A percentile compares a stretch with the other conserved stretches of the same genome.
phyloP scores from a whole-genome alignment of 2,797 vertebrate species.

The Brachyrhaphis roseni region DNA sequence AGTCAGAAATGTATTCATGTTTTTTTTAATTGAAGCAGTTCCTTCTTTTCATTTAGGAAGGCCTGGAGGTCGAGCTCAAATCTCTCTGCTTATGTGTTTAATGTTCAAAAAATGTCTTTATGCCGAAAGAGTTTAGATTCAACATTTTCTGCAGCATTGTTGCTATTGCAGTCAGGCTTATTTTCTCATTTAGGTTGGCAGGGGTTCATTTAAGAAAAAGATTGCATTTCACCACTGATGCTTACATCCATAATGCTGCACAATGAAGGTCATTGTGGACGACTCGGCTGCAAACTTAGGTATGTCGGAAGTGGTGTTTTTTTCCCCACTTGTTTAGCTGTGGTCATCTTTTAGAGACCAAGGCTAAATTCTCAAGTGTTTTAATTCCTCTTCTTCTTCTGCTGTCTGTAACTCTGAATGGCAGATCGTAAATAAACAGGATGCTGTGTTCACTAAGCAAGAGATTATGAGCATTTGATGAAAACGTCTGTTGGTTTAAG shows the following conservation, averaged over 20 bases:
- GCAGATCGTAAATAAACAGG: constrained; percentile 27
- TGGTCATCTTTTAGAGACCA: constrained; percentile 27
- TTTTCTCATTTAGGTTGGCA: constrained; percentile 25
- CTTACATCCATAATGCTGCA: not conserved
- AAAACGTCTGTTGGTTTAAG: constrained; percentile 30
- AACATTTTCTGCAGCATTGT: constrained; percentile 19
- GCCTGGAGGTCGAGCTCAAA: not conserved
- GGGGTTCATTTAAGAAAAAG: not conserved
- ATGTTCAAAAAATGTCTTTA: not conserved
- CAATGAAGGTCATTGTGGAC: not conserved
- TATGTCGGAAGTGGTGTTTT: not conserved
- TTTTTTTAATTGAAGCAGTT: not conserved
- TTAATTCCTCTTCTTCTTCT: constrained; percentile 3
- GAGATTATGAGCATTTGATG: constrained; percentile 54
- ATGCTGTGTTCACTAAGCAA: constrained; percentile 7
- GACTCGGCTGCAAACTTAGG: not conserved
- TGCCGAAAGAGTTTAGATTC: not conserved
- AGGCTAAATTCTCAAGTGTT: constrained; percentile 7
- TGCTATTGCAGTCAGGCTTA: constrained; percentile 31
- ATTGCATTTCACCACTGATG: constrained; percentile 7
- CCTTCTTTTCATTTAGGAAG: not conserved
- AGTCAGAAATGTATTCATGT: not conserved
- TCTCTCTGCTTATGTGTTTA: not conserved
- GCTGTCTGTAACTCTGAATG: constrained; percentile 27
- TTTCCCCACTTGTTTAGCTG: not conserved